Base-by-base conservation (phyloP, 1,140 invertebrate genomes). In the Kradibia gibbosae region DNA sequence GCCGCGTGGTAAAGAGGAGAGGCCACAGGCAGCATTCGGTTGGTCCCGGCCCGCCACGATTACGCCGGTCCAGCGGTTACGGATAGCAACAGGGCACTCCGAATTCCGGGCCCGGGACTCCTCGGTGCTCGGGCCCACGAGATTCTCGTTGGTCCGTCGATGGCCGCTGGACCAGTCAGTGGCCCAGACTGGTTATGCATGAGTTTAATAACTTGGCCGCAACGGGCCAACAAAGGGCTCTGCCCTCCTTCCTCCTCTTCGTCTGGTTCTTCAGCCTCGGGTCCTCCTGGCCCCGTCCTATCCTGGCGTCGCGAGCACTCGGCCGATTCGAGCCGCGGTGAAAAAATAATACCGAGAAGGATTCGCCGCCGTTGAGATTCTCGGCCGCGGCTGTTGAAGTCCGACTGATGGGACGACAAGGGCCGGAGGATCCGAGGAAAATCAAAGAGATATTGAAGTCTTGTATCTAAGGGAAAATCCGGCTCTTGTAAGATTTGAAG, bases 121-220 rank as follows among this genome's bases (percentile, higher is more conserved):
- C 8, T 7, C 17, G n/a, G 0, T 10, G 3, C 2, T 34, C 31
- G 34, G 28, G 65, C 28, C 45, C 31, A 20, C 28, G 36, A 55
- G 2, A 36, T 78, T 55, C 55, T 78, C 48, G 48, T 70, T 70
- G 34, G 48, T 55, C 65, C 7, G 65, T 31, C 25, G 20, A 28
- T n/a, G 13, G 65, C 22, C 25, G 71, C 57, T 73, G 71, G 72
- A 67, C 80, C 73, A 70, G 73, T 70, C 57, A 28, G 22, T 31
- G 22, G 25, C 11, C 45, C 10, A 25, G 80, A 81, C 73, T 81
- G 80, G 80, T 81, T 81, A 77, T 81, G 50, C 36, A 81, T 70
- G 72, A 62, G 80, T 70, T 45, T 81, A 81, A 78, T 82, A 82
- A 82, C 53, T 78, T 48, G 28, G 50, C 31, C 31, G n/a, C 28